Evolutionary conservation across 2,113 vertebrate species (phyloP), one percentile per base, ranked within the genome.

Genomic region (Dromiciops gliroides): DNA sequence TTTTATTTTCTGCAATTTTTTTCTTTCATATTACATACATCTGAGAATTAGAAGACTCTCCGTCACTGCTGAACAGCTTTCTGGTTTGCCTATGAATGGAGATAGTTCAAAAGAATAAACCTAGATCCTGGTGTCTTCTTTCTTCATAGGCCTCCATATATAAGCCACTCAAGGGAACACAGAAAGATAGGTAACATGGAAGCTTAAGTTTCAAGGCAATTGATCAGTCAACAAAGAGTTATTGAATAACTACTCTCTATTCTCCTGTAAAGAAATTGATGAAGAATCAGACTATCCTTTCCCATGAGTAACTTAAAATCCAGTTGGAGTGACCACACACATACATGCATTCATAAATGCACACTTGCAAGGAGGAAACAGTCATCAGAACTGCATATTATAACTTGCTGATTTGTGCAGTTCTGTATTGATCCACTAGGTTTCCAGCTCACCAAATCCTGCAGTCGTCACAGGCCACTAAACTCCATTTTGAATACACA

Each of bases 1-100:
- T 97, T 98, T 97, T 97, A 48, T 96, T 97, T 95, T 95, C 94
- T 94, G 6, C 95, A 67, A 49, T 95, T 97, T 95, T 97, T 96
- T 11, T 97, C 95, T 96, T 92, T 9, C 89, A 49, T 52, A 97
- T 96, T 93, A 97, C 94, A 97, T 94, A 49, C 91, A 92, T 97
- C 96, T 96, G 83, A 97, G 92, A 97, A 97, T 95, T 97, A 94
- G 89, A 95, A 94, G 91, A 26, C 92, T 89, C 94, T 91, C 90
- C 48, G 93, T 96, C 93, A 91, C 67, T 95, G 92, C 89, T 90
- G 91, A 90, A 48, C 67, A 95, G 93, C 67, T 95, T 93, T 97
- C 0, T 22, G 37, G 52, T 94, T 47, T 90, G 51, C 28, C 28
- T 28, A 44, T 48, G 89, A 50, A 16, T 50, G 50, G 22, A 56